Conservation (phyloP, 2,797 vertebrate species). For the Pangasius krempfi region DNA sequence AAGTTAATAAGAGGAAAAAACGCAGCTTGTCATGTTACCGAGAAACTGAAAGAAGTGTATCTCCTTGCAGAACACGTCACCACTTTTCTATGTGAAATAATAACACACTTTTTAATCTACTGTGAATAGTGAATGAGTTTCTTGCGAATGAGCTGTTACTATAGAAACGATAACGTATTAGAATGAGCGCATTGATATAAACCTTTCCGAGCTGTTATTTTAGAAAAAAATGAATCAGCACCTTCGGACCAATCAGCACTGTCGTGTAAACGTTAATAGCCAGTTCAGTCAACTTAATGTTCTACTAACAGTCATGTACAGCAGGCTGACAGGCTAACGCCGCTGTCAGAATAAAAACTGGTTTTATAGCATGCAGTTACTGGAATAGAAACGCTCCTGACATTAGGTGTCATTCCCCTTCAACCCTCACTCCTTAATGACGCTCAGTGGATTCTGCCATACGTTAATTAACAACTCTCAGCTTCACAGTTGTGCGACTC, state of each 20-base stretch:
- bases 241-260: not conserved
- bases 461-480: slow-evolving; percentile 13
- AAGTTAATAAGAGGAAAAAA: too few relatives aligned
- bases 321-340: not conserved
- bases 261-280: not conserved
- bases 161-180: not conserved
- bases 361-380: not conserved
- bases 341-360: not conserved
- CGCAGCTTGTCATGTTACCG: too few relatives aligned
- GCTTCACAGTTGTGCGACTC: not conserved
- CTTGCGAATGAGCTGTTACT: not conserved
- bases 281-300: not conserved
- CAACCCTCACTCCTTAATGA: not conserved
- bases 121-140: not conserved
- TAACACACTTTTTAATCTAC: not conserved
- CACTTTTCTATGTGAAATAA: not conserved
- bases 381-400: not conserved
- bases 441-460: not conserved
- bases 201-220: not conserved
- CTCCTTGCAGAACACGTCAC: not conserved
- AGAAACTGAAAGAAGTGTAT: not conserved
- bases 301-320: not conserved
- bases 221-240: not conserved
- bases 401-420: not conserved
- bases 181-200: not conserved